Evolutionary conservation across 1,140 invertebrate genomes (phyloP).

Genomic region (Cydia fagiglandana): DNA sequence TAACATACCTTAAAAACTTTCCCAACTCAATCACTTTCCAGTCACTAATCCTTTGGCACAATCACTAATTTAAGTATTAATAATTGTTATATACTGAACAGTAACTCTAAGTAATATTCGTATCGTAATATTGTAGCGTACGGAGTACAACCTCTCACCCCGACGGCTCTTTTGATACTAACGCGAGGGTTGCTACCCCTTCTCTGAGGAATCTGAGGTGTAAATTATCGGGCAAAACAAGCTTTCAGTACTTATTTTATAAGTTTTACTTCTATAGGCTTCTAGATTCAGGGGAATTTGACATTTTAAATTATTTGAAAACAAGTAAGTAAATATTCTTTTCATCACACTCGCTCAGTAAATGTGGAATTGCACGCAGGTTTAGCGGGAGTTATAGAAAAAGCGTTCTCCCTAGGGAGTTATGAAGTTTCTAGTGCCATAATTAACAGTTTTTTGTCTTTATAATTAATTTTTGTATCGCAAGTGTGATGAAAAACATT

Average conservation of each 20-base stretch:
- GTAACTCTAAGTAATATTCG: neutral
- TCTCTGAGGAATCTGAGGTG: neutral
- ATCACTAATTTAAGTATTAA: neutral
- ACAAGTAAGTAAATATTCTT: too few species aligned
- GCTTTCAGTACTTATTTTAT: neutral
- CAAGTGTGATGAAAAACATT: too few species aligned
- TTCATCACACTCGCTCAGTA: too few species aligned
- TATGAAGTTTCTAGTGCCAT: too few species aligned
- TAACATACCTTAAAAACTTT: constrained; percentile 16
- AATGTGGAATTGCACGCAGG: too few species aligned
- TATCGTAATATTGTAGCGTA: neutral
- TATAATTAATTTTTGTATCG: too few species aligned
- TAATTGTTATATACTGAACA: neutral
- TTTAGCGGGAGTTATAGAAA: too few species aligned
- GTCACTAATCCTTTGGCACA: constrained; percentile 3
- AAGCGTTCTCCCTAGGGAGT: too few species aligned
- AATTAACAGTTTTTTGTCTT: too few species aligned
- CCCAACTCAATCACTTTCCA: neutral
- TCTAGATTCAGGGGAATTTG: too few species aligned
- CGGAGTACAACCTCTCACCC: neutral
- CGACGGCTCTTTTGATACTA: neutral
- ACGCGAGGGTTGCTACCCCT: constrained; percentile 16
- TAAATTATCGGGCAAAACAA: neutral
- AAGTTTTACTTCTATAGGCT: neutral
- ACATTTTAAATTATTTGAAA: too few species aligned